Percentiles rank a stretch among this genome's conserved stretches.
These are phyloP conservation scores for Megaleporinus macrocephalus DNA, from an alignment of 2,113 vertebrate species.

Conservation along the genomic window DNA sequence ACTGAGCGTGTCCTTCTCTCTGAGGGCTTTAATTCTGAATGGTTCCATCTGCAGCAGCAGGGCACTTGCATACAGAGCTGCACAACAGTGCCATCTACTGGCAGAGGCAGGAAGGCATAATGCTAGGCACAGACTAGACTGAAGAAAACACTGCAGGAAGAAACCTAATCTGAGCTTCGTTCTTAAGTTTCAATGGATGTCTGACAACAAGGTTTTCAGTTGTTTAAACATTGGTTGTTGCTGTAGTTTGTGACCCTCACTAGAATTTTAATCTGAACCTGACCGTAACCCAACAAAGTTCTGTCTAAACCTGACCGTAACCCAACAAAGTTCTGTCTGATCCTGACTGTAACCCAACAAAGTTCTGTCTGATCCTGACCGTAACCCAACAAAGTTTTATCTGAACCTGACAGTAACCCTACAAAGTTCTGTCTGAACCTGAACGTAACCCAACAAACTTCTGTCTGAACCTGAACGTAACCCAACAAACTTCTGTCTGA, in stretches of 20 bases:
- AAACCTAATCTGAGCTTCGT: neutral
- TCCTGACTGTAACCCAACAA: neutral
- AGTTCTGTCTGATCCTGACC: too few species aligned
- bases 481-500: neutral
- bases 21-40: constrained; percentile 28
- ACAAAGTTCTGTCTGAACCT: neutral
- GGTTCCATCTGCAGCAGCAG: constrained; percentile 34
- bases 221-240: too few species aligned
- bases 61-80: constrained; percentile 33
- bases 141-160: neutral
- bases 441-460: neutral
- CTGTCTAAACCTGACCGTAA: too few species aligned
- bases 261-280: neutral
- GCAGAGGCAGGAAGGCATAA: constrained; percentile 49
- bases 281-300: too few species aligned
- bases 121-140: neutral
- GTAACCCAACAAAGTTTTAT: neutral
- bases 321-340: too few species aligned
- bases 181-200: neutral
- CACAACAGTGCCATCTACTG: constrained; percentile 61
- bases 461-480: neutral
- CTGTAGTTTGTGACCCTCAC: too few species aligned
- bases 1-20: constrained; percentile 32
- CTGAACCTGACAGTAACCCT: too few species aligned
- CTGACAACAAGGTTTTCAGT: neutral